Evolutionary conservation across 2,113 vertebrate genomes (phyloP), one percentile per base, ranked within the genome.

Genomic region (Callopanchax toddi): DNA sequence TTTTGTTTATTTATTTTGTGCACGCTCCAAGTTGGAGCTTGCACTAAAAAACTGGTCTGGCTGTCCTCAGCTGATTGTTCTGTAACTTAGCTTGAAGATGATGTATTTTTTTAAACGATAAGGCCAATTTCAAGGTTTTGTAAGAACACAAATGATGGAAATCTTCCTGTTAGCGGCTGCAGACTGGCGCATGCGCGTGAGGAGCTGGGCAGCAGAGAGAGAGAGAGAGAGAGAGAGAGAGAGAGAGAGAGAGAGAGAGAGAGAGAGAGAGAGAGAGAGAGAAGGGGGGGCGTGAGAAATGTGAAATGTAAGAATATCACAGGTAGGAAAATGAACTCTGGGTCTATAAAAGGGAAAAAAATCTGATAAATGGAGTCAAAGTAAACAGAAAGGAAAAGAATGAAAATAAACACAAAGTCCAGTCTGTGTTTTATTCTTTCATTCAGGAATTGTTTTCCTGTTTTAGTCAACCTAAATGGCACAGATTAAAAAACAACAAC

Each of bases 121-220:
- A 26, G 59, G n/a, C 23, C 60, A 45, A 63, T 73, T 79, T 69
- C 59, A 60, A 59, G 63, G 26, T 65, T 53, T 64, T 61, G n/a
- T n/a, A 45, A 68, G 67, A 20, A 59, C 52, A 74, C 52, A 71
- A 46, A 12, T 60, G 71, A 79, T 78, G 76, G 50, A 79, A 66
- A 81, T 86, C 60, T 76, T 58, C 49, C 63, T n/a, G 53, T 59
- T 71, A 39, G 25, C 25, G 49, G 64, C 57, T 32, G 10, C 63
- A 45, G 62, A 46, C 53, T 66, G 69, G 78, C 84, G 84, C 87
- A 84, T 89, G 87, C 85, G 87, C 82, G 64, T 23, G 67, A n/a
- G n/a, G n/a, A n/a, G n/a, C n/a, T n/a, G n/a, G n/a, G 6, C 54
- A 17, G 48, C 54, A 52, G 36, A 54, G 12, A 0, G 44, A 21